Evolutionary conservation across 2,888 invertebrate genomes (phyloP).

Genomic region (Microplitis deprimator): DNA sequence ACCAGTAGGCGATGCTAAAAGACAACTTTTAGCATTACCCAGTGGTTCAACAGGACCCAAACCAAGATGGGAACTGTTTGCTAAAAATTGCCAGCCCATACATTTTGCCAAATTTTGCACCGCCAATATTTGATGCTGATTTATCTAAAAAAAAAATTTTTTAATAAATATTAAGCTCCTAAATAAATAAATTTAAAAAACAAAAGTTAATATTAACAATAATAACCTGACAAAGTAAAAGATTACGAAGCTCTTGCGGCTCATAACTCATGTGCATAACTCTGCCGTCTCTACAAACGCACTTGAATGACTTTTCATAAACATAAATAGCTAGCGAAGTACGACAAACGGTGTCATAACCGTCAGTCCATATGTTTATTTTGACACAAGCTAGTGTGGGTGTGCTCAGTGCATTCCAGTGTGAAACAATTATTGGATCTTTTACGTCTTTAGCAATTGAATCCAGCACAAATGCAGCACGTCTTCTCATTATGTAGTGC

Average conservation of each 20-base stretch:
- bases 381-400: slow-evolving; percentile 96
- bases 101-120: slow-evolving; percentile 92
- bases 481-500: slow-evolving; percentile 91
- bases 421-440: slow-evolving; percentile 94
- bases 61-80: slow-evolving; percentile 90
- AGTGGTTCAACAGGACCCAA: slow-evolving; percentile 92
- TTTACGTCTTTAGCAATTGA: slow-evolving; percentile 94
- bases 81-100: slow-evolving; percentile 96
- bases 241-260: slow-evolving; percentile 91
- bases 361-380: slow-evolving; percentile 92
- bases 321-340: slow-evolving; percentile 94
- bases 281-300: slow-evolving; percentile 93
- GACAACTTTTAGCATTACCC: slow-evolving; percentile 93
- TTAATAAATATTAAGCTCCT: slow-evolving; percentile 30
- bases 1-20: slow-evolving; percentile 91
- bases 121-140: slow-evolving; percentile 94
- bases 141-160: slow-evolving; percentile 76
- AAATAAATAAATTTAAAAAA: slow-evolving; percentile 14
- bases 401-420: slow-evolving; percentile 96
- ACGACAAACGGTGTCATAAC: slow-evolving; percentile 86
- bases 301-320: slow-evolving; percentile 91
- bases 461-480: slow-evolving; percentile 94
- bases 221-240: slow-evolving; percentile 89
- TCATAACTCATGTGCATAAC: slow-evolving; percentile 95
- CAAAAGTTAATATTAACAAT: slow-evolving; percentile 10